A percentile compares a stretch with the other conserved stretches of the same genome.
Conservation (phyloP, 2,888 invertebrate genomes). For the Drosophila trichaetosa region DNA sequence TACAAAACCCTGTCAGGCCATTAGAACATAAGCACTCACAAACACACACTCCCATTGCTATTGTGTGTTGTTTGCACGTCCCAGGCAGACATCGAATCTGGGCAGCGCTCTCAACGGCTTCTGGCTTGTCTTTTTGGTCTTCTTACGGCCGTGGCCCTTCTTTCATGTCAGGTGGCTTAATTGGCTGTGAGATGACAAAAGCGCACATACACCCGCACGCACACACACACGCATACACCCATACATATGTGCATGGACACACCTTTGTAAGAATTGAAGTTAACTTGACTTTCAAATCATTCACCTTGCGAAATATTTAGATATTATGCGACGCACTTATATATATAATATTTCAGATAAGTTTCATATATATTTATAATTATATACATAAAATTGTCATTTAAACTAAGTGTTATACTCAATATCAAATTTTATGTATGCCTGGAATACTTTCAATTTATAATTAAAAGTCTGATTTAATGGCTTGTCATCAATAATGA, state of each 20-base stretch:
- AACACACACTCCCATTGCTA: constrained; percentile 1
- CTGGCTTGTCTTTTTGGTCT: constrained; percentile 38
- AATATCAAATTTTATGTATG: not conserved
- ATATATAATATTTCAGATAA: not conserved
- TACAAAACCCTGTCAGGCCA: constrained; percentile 19
- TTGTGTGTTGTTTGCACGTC: constrained; percentile 12
- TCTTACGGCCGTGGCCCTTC: constrained; percentile 42
- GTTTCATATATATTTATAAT: not conserved
- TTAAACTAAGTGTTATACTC: not conserved
- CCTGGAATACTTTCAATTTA: not conserved
- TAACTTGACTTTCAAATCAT: constrained; percentile 43
- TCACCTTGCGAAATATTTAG: constrained; percentile 33
- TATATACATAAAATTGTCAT: not conserved
- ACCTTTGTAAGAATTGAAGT: constrained; percentile 10
- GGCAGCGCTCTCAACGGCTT: constrained; percentile 32
- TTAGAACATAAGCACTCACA: constrained; percentile 14
- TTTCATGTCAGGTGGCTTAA: constrained; percentile 65
- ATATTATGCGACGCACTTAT: not conserved
- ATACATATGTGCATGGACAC: constrained; percentile 18
- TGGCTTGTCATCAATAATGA: not conserved
- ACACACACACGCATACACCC: constrained; percentile 7
- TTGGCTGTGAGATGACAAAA: constrained; percentile 68
- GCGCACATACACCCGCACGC: constrained; percentile 15
- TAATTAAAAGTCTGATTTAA: not conserved
- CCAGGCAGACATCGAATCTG: constrained; percentile 31